A percentile compares a stretch with the other conserved stretches of the same genome.
These are phyloP conservation scores for Tinamus major DNA, from an alignment of 2,797 vertebrate genomes.

Conservation along the genomic window DNA sequence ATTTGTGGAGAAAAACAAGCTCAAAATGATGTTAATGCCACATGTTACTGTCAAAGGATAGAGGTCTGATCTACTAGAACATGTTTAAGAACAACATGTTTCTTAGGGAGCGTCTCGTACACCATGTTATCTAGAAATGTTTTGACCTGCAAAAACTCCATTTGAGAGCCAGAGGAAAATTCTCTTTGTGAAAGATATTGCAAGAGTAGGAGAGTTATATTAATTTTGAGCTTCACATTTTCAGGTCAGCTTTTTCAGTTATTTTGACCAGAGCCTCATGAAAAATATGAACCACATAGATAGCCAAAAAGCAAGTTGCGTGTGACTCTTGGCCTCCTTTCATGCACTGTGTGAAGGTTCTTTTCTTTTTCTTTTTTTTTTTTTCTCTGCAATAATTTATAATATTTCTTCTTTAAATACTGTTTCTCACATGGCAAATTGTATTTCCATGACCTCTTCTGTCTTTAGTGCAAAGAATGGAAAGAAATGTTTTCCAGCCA, in stretches of 20 bases:
- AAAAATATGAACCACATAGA: not conserved
- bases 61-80: not conserved
- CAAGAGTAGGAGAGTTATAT: not conserved
- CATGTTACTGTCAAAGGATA: not conserved
- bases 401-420: constrained; percentile 40
- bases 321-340: constrained; percentile 29
- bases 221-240: constrained; percentile 5
- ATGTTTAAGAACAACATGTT: not conserved
- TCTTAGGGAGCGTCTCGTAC: not conserved
- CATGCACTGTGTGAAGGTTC: not conserved
- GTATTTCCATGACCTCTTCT: constrained; percentile 42
- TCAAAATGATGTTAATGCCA: accelerated
- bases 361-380: not conserved
- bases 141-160: not conserved
- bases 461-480: constrained; percentile 28
- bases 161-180: not conserved
- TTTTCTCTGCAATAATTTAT: constrained; percentile 35
- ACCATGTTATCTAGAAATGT: not conserved
- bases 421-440: constrained; percentile 49
- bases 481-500: constrained; percentile 33
- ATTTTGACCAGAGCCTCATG: not conserved
- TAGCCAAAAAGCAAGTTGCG: constrained; percentile 12
- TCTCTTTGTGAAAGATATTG: not conserved
- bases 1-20: not conserved
- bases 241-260: not conserved